phyloP scores from a whole-genome alignment of 2,113 vertebrate genomes.

The Zapornia atra region DNA sequence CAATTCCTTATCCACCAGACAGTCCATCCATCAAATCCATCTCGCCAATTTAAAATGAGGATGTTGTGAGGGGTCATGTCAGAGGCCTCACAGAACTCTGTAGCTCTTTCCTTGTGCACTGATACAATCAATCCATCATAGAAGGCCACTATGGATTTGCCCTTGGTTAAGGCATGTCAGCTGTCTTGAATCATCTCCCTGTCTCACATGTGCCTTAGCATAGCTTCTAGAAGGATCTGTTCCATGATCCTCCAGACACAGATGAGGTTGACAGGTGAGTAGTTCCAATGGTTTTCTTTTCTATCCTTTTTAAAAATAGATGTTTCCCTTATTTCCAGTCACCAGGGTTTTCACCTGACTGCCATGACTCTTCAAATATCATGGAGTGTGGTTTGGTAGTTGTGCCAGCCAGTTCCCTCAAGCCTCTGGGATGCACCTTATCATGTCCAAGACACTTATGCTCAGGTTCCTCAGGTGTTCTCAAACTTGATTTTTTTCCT shows the following conservation, averaged over 20 bases:
- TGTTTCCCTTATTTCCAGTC: background rate
- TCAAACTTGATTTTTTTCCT: background rate
- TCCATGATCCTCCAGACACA: background rate
- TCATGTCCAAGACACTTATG: background rate
- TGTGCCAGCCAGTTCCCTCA: background rate
- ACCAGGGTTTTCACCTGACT: background rate
- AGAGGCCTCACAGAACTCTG: background rate
- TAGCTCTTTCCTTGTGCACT: background rate
- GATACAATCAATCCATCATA: background rate
- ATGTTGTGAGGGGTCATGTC: too few relatives aligned
- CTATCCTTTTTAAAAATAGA: background rate
- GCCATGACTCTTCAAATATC: background rate
- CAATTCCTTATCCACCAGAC: too few relatives aligned
- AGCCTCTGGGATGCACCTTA: background rate
- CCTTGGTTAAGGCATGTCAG: background rate
- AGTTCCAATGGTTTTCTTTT: background rate
- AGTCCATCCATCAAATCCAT: too few relatives aligned
- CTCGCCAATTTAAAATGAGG: too few relatives aligned
- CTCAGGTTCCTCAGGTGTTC: background rate
- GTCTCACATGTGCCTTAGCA: background rate
- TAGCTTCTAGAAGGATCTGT: background rate
- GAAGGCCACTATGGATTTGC: background rate
- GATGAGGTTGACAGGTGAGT: background rate
- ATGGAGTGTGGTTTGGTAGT: background rate
- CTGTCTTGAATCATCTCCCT: background rate